Base-by-base conservation (phyloP, 2,888 invertebrate species). In the Teleogryllus oceanicus region DNA sequence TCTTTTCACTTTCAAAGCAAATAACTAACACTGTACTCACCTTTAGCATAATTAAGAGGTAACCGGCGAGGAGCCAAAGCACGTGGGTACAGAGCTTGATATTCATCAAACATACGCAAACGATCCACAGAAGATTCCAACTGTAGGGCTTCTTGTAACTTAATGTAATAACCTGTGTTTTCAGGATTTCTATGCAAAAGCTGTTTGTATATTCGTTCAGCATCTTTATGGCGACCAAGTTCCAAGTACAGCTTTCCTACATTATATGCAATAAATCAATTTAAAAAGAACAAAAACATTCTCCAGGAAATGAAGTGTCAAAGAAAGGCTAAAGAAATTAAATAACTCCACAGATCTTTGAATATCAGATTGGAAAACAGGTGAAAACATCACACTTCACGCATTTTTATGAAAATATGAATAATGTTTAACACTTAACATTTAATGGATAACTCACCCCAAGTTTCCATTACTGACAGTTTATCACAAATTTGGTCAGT, bases 111-210 rank as follows among this genome's bases (percentile, higher is more conserved):
- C 88, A 97, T 92, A 85, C 92, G 90, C 85, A 97, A 91, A 85
- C 94, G 93, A 83, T 93, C 93, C 82, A 93, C 93, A 80, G 92
- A 89, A 82, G 90, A 90, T 84, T 89, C 90, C 82, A 96, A 90
- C 86, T 93, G 92, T 85, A 94, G 91, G 77, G 98, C 95, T 86
- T 94, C 92, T 87, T 97, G 94, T 86, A 97, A 89, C 88, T 94
- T 95, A 84, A 91, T 90, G 87, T 98, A 99, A 88, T 99, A 99
- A 85, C 92, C 90, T 84, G 94, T 94, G 88, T 99, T 98, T 87
- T 99, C 99, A 13, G 98, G 98, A 90, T 99, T 99, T 84, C 99
- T 91, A 84, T 92, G 92, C 83, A 99, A 90, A 83, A 99, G 90
- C 83, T 94, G 93, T 84, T 93, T 92, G 86, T 95, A 98, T 80